Evolutionary conservation across 2,113 vertebrate species (phyloP).

Genomic region (Aythya baeri): DNA sequence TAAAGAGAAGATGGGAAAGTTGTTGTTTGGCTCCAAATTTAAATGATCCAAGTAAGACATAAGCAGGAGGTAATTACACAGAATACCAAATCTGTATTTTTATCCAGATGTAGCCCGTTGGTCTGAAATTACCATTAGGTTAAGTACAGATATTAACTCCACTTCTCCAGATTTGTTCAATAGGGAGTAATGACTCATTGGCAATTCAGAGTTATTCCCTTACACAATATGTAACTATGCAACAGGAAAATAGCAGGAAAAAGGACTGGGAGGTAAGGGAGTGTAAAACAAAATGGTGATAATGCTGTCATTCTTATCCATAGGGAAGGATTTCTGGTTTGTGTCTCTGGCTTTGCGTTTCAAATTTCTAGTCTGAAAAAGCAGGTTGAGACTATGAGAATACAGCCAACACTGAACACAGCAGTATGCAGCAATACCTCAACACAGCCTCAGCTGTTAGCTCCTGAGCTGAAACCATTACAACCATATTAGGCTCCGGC

Average conservation of each 20-base stretch:
- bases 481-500: not conserved
- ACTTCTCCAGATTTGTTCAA: not conserved
- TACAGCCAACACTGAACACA: fast-evolving
- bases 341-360: not conserved
- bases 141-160: not conserved
- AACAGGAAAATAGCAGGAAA: not conserved
- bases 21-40: not conserved
- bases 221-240: not conserved
- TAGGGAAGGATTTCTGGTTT: not conserved
- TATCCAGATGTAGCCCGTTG: not conserved
- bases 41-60: not conserved
- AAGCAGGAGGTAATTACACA: not conserved
- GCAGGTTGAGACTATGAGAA: not conserved
- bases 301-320: not conserved
- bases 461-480: not conserved
- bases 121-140: not conserved
- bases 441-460: not conserved
- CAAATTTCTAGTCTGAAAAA: not conserved
- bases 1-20: not conserved
- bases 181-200: not conserved
- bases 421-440: not conserved
- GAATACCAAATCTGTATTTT: not conserved
- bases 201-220: not conserved
- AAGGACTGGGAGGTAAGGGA: not conserved
- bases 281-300: not conserved